These are phyloP conservation scores for Pantelozetes paolii DNA, from an alignment of 2,888 invertebrate species.

Conservation along the genomic window DNA sequence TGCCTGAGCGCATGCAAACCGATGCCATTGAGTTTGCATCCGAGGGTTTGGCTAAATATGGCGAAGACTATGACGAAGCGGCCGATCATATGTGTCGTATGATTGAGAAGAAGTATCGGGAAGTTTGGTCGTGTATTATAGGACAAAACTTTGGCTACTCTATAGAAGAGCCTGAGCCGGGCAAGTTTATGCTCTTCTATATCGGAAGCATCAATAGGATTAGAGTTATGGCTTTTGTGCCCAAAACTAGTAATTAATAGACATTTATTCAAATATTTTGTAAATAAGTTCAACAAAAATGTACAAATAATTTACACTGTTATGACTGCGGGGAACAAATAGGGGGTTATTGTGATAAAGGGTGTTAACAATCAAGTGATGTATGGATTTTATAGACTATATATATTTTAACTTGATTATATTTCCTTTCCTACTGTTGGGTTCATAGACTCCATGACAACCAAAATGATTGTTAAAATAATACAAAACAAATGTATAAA, in stretches of 20 bases:
- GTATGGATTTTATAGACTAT: no score
- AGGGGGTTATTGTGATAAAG: no score
- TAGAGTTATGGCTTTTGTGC: conserved; percentile 39
- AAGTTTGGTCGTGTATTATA: conserved; percentile 37
- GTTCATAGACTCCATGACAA: no score
- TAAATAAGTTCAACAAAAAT: no score
- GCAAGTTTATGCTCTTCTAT: conserved; percentile 41
- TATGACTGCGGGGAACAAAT: no score
- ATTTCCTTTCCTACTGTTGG: no score
- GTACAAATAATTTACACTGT: no score
- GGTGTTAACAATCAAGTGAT: no score
- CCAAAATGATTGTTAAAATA: no score
- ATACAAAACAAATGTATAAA: no score
- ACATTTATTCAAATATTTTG: no score
- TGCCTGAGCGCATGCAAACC: conserved; percentile 40
- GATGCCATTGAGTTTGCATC: conserved; percentile 38
- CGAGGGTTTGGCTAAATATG: conserved; percentile 28
- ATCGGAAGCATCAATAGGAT: conserved; percentile 35
- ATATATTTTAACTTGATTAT: no score
- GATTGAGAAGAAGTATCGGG: conserved; percentile 39
- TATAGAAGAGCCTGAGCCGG: conserved; percentile 32
- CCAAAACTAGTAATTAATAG: conserved; percentile 19
- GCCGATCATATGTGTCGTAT: conserved; percentile 38
- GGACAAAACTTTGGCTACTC: conserved; percentile 37
- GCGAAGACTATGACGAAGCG: conserved; percentile 33